Evolutionary conservation across 2,113 vertebrate genomes (phyloP), one percentile per base, ranked within the genome.

Genomic region (Marcusenius ussheri): DNA sequence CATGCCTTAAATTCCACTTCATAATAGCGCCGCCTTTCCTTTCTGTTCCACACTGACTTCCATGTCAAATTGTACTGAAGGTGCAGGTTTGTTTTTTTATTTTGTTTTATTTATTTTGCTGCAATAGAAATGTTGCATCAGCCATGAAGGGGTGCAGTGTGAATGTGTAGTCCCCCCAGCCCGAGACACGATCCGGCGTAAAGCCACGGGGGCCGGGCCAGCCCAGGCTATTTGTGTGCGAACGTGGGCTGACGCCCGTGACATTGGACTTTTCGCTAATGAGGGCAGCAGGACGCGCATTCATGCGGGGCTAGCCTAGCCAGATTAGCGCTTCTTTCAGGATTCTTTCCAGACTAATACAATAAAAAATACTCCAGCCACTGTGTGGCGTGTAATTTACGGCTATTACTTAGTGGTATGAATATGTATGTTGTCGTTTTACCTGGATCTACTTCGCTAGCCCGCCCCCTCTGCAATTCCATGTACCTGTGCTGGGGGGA

Each of bases 401-500:
- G 2, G 70, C 70, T 24, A 39, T 39, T 45, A 42, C n/a, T 47
- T 86, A 27, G 2, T 2, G 2, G 6, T 53, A 39, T 87, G 85
- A 53, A 27, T 87, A 51, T 35, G 49, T 53, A 27, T 87, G 85
- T 31, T 24, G 21, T 47, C 5, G 3, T 35, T 27, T 53, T 21
- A 9, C 46, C 24, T 47, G 47, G 45, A 11, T 49, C 7, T 87
- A 17, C 24, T 45, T 11, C 0, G 0, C 19, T 24, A 45, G 39
- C 77, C 19, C 31, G 42, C 24, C 21, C 4, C 88, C 21, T 3
- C n/a, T 88, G 27, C 7, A 2, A 21, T 31, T 7, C 74, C 74
- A 80, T 27, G 45, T 77, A 89, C 89, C 88, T 89, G 89, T 90
- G 49, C 91, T 87, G 85, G 90, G 88, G 90, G 88, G 92, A 89